Evolutionary conservation across 1,140 invertebrate species (phyloP), one percentile per base, ranked within the genome.

Genomic region (Nymphalis io): DNA sequence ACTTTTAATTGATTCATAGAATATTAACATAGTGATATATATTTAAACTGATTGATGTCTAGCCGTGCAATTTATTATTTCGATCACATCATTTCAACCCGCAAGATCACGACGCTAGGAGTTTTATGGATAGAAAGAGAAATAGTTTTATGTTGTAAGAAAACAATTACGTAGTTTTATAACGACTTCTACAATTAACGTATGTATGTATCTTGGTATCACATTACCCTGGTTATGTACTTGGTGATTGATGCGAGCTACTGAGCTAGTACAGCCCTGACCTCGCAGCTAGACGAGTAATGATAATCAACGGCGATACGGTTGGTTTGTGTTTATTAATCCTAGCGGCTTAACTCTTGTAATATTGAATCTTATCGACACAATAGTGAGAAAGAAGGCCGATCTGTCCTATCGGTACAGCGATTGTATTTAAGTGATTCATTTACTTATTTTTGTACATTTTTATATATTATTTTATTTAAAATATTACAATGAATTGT

Each of bases 61-160:
- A 51, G 46, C 10, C 46, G 15, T 11, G 3, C 46, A 20, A 51
- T 51, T 51, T 51, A 13, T 51, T 18, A 20, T 51, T 51, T 51
- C 46, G 16, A 51, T 51, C 10, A 21, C 16, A 18, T 18, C 46
- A 16, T 20, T 48, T 12, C 15, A 40, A 75, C 76, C 70, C 63
- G 57, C 74, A 75, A 74, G 79, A 62, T 68, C 70, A 66, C 69
- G 61, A 63, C 62, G 39, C 57, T 57, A 57, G 68, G 73, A 70
- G 72, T 73, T 83, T 83, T 82, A 79, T 80, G 74, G 78, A 42
- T 15, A 40, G 1, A 15, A 46, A 46, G 42, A 46, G 3, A n/a
- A 46, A 16, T 46, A 6, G 16, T 46, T 46, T 15, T n/a, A 46
- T n/a, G 42, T 0, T n/a, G n/a, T 46, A 46, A 51, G 18, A 51